Base-by-base conservation (phyloP, 2,888 invertebrate species). In the Blera fallax region DNA sequence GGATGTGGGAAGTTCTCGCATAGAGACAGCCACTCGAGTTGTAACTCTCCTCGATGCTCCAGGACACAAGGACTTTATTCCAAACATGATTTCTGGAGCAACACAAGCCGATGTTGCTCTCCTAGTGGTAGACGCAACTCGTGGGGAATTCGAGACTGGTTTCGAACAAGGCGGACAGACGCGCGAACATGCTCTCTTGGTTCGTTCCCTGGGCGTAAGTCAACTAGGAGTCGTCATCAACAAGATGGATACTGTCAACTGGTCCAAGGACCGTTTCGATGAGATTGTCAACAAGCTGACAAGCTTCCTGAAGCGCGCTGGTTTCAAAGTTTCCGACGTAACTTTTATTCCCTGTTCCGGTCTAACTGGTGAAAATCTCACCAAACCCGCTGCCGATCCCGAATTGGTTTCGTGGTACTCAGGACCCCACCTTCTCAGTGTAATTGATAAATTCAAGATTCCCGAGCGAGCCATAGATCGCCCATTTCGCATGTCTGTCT, bases 21-120 rank as follows among this genome's bases (percentile, higher is more conserved):
- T 99, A 93, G 97, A 98, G 92, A 98, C 98, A 0, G 94, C 95
- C 70, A 94, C 95, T 2, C 98, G 98, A 93, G 93, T 91, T 40
- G 91, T 92, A 0, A 96, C 96, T 0, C 93, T 99, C 54, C 93
- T 99, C 76, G 99, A 99, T 94, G 99, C 99, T 29, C 99, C 99
- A 0, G 99, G 99, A 0, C 99, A 99, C 92, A 98, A 97, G 91
- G 99, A 99, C 92, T 99, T 99, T 90, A 99, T 99, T 90, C 99
- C 99, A 1, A 99, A 99, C 90, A 99, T 99, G 99, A 99, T 99
- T 88, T 97, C 97, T 11, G 99, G 99, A 14, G 98, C 99, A 1
- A 97, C 98, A 0, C 99, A 99, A 92, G 99, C 99, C 1, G 99
- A 99, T 93, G 99, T 98, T 0, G 99, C 98, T 11, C 93, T 99